Evolutionary conservation across 2,113 vertebrate species (phyloP).

Genomic region (Otolemur garnettii): DNA sequence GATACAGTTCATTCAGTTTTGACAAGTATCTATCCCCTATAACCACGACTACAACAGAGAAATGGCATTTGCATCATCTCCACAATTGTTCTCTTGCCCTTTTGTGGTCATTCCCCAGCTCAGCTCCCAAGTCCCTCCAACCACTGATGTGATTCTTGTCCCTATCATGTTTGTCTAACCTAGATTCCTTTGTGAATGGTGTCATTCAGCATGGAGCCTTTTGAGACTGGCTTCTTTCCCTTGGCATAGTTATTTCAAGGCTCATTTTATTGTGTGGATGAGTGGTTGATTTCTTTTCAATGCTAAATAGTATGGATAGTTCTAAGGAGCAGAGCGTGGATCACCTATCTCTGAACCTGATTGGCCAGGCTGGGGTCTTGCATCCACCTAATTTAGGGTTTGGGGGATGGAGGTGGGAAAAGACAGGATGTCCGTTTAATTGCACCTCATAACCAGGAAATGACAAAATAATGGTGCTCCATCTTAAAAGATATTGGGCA

Average conservation of each 20-base stretch:
- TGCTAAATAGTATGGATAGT: neutral
- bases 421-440: neutral
- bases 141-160: neutral
- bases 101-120: neutral
- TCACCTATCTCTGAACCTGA: neutral
- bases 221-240: neutral
- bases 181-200: neutral
- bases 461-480: neutral
- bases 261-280: neutral
- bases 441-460: neutral
- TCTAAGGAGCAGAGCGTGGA: neutral
- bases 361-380: neutral
- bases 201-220: neutral
- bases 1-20: neutral
- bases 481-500: neutral
- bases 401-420: neutral
- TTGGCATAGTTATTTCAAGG: neutral
- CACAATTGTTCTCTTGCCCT: neutral
- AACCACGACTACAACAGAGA: neutral
- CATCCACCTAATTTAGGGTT: neutral
- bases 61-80: neutral
- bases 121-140: neutral
- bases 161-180: neutral
- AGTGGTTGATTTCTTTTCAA: neutral
- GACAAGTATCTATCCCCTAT: neutral